Evolutionary conservation across 2,888 invertebrate species (phyloP).

Genomic region (Diachrysia chrysitis): DNA sequence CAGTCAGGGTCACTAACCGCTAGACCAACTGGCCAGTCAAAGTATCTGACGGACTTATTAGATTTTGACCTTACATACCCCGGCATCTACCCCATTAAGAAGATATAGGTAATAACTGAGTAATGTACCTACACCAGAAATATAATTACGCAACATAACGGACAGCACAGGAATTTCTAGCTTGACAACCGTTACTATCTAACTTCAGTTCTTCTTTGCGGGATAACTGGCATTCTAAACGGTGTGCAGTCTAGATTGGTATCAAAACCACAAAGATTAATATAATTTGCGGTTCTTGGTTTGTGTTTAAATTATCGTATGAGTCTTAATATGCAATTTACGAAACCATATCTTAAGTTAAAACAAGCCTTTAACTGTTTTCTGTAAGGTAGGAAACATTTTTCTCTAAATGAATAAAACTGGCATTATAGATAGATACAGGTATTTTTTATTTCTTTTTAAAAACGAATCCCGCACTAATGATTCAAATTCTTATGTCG

Average conservation of each 20-base stretch:
- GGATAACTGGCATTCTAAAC: not conserved
- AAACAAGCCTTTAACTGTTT: not conserved
- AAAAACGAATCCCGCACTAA: too few species aligned
- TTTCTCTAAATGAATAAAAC: too few species aligned
- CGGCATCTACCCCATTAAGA: too few species aligned
- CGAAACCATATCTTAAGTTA: not conserved
- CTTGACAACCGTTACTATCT: not conserved
- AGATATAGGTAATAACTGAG: not conserved
- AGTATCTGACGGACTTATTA: too few species aligned
- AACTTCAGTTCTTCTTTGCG: not conserved
- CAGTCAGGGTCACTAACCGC: too few species aligned
- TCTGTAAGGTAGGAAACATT: not conserved
- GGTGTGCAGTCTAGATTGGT: not conserved
- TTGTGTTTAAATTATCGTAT: not conserved
- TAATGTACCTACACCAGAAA: not conserved
- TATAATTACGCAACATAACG: not conserved
- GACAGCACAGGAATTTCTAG: not conserved
- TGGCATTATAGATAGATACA: too few species aligned
- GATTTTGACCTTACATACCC: too few species aligned
- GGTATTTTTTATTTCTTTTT: too few species aligned
- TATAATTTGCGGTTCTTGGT: not conserved
- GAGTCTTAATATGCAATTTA: not conserved
- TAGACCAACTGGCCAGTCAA: too few species aligned
- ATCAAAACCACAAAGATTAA: conserved; percentile 5
- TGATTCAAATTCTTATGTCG: too few species aligned